A percentile compares a stretch with the other conserved stretches of the same genome.
These are phyloP conservation scores for Sebastes taczanowskii DNA, from an alignment of 2,797 vertebrate species.

Conservation along the genomic window DNA sequence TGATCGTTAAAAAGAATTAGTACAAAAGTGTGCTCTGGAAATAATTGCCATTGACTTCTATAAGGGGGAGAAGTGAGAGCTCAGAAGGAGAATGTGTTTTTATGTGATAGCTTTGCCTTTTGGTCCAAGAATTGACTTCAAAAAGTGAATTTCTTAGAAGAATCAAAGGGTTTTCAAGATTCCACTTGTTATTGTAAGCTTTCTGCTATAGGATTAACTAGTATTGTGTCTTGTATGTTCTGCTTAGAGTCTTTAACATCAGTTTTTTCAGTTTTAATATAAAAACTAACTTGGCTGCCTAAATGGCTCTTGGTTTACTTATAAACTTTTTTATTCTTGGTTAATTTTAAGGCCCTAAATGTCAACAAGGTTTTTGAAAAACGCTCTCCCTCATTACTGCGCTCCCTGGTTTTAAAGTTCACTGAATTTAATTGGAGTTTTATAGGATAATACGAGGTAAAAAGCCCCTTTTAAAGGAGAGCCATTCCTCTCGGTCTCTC, in stretches of 20 bases:
- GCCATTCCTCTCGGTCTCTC: slow-evolving; percentile 76
- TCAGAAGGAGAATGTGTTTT: slow-evolving; percentile 21
- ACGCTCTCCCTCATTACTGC: slow-evolving; percentile 70
- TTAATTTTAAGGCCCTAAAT: slow-evolving; percentile 56
- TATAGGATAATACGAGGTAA: slow-evolving; percentile 83
- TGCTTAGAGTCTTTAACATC: neutral
- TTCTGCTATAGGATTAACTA: neutral
- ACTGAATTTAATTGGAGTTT: slow-evolving; percentile 84
- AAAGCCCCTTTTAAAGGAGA: slow-evolving; percentile 77
- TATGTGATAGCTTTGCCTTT: slow-evolving; percentile 1
- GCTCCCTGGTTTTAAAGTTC: slow-evolving; percentile 81
- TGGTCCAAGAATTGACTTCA: slow-evolving; percentile 13
- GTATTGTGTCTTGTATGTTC: neutral
- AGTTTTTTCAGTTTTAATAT: neutral
- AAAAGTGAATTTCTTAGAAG: neutral
- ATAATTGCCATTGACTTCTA: slow-evolving; percentile 60
- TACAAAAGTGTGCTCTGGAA: slow-evolving; percentile 42
- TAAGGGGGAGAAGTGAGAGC: slow-evolving; percentile 4
- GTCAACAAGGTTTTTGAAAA: slow-evolving; percentile 66
- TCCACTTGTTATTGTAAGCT: neutral
- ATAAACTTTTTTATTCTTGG: slow-evolving; percentile 51
- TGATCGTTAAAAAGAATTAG: slow-evolving; percentile 54
- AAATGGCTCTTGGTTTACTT: slow-evolving; percentile 23
- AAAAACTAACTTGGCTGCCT: slow-evolving; percentile 17
- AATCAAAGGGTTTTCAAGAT: neutral